Evolutionary conservation across 2,797 vertebrate species (phyloP), one percentile per base, ranked within the genome.

Genomic region (Semaprochilodus insignis): DNA sequence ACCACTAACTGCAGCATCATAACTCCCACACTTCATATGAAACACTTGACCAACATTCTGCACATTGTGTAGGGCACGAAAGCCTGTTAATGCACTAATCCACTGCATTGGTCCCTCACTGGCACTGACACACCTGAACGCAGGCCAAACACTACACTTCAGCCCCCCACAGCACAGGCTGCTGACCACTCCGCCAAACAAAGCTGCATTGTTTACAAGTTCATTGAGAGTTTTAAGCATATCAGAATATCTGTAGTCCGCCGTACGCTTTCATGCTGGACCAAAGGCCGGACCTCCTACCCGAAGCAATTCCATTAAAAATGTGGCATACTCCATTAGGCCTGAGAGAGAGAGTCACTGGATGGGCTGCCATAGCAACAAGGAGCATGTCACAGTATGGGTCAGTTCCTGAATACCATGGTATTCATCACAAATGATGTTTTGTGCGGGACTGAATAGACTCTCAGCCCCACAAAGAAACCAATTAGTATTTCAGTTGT

Each of bases 341-440:
- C 57, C 55, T 71, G 76, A 72, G 83, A 88, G 88, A 83, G 78
- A 84, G 78, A 86, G 86, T 88, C 85, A 81, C 69, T 66, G 81
- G 73, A 83, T 65, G 59, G 40, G 86, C 86, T 90, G 78, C 88
- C 89, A 91, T 91, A 86, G 91, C 85, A 92, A 92, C 91, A 78
- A 73, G 74, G 75, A 82, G 74, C 62, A 87, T 78, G 82, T 83
- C 85, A 83, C 84, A 87, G 86, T 66, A 84, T 69, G 52, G 86
- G 87, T 87, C 87, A 83, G 83, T 87, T 88, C 82, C 85, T 90
- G 85, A 82, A 86, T 87, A 86, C 85, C 59, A 70, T 70, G 81
- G 73, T 77, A 86, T 89, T 87, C 87, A 89, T 84, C 80, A 70
- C 66, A 85, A 81, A 90, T 84, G 48, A 83, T 69, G 73, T 81